Base-by-base conservation (phyloP, 2,888 invertebrate species). In the Cantharis lateralis region DNA sequence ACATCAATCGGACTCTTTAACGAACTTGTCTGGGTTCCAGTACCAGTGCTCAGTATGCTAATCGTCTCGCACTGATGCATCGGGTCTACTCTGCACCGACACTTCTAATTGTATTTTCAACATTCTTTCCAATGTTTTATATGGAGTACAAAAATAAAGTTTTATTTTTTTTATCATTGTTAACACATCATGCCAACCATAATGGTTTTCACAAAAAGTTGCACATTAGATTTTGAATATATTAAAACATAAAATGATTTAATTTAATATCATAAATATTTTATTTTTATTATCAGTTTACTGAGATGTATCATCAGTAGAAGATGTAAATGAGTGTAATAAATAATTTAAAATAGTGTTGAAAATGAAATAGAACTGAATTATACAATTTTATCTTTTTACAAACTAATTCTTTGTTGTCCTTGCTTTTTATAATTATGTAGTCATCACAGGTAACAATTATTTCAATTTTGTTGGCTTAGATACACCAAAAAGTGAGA, bases 1-100 rank as follows among this genome's bases (percentile, higher is more conserved):
- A 86, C 86, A 85, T 86, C 85, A 85, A 79, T 78, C 70, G 73
- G 80, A 80, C 83, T 82, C 81, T 84, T 84, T 83, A 83, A 81
- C 83, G 81, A 77, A 79, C 72, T 72, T 82, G 81, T 82, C 80
- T 82, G 80, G 78, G 79, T 66, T 66, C 81, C 77, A 74, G 80
- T 76, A 68, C 79, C 78, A 78, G 70, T 74, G 81, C 81, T 84
- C 82, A 77, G 79, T 84, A 84, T 84, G 84, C 84, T 84, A 84
- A 84, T 84, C 75, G 77, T 70, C 78, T 76, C 77, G 75, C 75
- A 77, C 78, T 68, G 75, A 77, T 79, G 79, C 79, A 75, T 72
- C 76, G 74, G 75, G 73, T 73, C 73, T 76, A 77, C 71, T 77
- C 78, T 70, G 32, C 71, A 74, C 76, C 74, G 78, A 77, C 81